Evolutionary conservation across 1,140 invertebrate genomes (phyloP).

Genomic region (Antheraea mylitta): DNA sequence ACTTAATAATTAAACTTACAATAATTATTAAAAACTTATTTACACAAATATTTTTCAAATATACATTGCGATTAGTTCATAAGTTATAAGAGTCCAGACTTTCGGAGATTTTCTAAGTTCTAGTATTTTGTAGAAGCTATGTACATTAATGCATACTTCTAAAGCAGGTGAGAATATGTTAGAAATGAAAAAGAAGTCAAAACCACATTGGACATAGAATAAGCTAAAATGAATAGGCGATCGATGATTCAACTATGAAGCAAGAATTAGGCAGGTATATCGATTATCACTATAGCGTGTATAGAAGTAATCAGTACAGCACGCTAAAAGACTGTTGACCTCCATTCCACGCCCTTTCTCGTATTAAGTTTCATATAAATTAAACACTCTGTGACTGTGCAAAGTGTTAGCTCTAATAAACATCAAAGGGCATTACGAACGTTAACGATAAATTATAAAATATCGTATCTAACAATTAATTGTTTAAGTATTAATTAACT

Average conservation of each 20-base stretch:
- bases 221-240: not conserved
- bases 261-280: slow-evolving; percentile 2
- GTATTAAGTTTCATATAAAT: not conserved
- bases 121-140: too few species aligned
- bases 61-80: too few species aligned
- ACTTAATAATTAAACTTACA: too few species aligned
- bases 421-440: not conserved
- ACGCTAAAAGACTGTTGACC: not conserved
- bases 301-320: not conserved
- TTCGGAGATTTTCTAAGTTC: too few species aligned
- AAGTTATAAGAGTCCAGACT: too few species aligned
- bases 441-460: not conserved
- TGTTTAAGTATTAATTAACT: not conserved
- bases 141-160: too few species aligned
- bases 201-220: not conserved
- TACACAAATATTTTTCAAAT: too few species aligned
- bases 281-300: not conserved
- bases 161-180: too few species aligned
- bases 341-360: not conserved
- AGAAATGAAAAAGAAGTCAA: too few species aligned
- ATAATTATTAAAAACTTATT: too few species aligned
- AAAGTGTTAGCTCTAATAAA: not conserved
- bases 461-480: not conserved
- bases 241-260: not conserved
- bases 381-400: not conserved